Percentiles rank a stretch among this genome's conserved stretches.
Evolutionary conservation across 2,113 vertebrate genomes (phyloP).

Genomic region (Eretmochelys imbricata): DNA sequence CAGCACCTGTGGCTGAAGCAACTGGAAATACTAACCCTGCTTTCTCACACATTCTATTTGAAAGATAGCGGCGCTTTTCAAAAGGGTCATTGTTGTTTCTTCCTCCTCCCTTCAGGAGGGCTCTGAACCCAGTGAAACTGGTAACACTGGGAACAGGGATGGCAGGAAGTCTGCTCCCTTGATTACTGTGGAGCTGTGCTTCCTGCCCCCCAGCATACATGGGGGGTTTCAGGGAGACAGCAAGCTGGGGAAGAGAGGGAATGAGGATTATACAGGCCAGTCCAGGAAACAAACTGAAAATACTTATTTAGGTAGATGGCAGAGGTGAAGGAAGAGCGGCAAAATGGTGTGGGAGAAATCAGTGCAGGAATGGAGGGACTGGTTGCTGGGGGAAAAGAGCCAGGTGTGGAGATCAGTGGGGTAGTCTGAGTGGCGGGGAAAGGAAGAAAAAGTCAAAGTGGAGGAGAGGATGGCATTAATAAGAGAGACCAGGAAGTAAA

Average conservation of each 20-base stretch:
- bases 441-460: neutral
- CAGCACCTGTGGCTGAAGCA: neutral
- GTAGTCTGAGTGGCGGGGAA: neutral
- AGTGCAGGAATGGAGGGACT: neutral
- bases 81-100: neutral
- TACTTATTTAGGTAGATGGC: neutral
- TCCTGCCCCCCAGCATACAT: neutral
- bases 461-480: neutral
- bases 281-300: neutral
- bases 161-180: neutral
- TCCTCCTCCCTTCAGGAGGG: neutral
- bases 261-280: neutral
- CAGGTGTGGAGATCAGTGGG: neutral
- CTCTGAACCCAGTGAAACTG: neutral
- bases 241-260: neutral
- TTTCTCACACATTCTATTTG: neutral
- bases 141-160: neutral
- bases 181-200: neutral
- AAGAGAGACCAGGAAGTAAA: neutral
- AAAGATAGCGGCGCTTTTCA: neutral
- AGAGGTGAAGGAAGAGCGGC: neutral
- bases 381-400: slow-evolving; percentile 5
- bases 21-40: neutral
- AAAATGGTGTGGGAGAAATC: neutral
- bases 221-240: neutral